phyloP scores from a whole-genome alignment of 2,797 vertebrate genomes.

The Sylvilagus floridanus region DNA sequence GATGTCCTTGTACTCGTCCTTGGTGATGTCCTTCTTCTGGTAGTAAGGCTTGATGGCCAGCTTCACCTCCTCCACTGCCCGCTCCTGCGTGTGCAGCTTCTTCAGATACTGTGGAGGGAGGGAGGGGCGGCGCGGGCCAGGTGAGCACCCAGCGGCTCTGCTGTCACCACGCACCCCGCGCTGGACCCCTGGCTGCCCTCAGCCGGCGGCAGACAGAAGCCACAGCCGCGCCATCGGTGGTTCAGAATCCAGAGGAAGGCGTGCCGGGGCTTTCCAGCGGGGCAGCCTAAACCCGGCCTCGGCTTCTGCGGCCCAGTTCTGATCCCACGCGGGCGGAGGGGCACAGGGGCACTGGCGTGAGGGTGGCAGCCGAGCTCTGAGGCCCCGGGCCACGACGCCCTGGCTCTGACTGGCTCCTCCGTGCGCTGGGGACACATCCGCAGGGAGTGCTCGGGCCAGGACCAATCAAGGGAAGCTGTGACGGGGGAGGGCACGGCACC shows the following conservation, averaged over 20 bases:
- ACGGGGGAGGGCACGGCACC: no score
- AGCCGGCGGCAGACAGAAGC: no score
- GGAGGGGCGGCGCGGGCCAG: neutral
- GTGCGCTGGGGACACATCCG: no score
- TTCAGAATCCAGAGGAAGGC: no score
- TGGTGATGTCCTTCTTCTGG: constrained; percentile 97
- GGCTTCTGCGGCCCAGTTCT: neutral
- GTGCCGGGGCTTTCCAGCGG: no score
- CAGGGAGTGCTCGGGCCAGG: no score
- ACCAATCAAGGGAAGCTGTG: no score
- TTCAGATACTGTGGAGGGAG: constrained; percentile 92
- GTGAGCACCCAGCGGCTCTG: neutral
- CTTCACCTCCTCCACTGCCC: constrained; percentile 97
- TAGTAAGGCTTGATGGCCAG: constrained; percentile 98
- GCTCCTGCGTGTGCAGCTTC: constrained; percentile 97
- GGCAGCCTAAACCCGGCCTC: no score
- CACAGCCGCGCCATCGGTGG: no score
- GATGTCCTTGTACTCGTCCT: constrained; percentile 98
- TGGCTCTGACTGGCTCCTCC: no score
- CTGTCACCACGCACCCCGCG: neutral
- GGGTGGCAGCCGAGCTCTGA: neutral
- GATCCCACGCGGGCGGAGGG: neutral
- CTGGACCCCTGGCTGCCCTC: neutral
- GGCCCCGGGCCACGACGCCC: neutral
- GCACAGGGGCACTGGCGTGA: no score